A percentile compares a stretch with the other conserved stretches of the same genome.
phyloP scores from a whole-genome alignment of 2,888 invertebrate species.

The Caenorhabditis afra region DNA sequence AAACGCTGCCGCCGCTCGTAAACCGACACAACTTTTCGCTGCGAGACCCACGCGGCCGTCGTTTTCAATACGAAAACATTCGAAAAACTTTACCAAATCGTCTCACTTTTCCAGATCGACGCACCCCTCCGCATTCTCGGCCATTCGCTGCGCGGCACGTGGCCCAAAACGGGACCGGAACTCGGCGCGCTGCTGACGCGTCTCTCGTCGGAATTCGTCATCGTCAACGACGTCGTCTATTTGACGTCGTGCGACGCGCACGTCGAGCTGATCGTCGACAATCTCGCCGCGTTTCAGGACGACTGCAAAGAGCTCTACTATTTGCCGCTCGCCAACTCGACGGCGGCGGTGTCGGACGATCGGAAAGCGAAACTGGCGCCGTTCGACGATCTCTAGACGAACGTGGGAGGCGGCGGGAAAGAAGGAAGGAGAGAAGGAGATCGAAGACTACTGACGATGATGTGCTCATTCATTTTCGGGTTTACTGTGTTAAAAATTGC shows the following conservation, averaged over 20 bases:
- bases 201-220: constrained; percentile 38
- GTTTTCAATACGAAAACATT: too few species aligned
- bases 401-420: too few species aligned
- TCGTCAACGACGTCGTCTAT: constrained; percentile 54
- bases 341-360: constrained; percentile 2
- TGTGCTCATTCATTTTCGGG: constrained; percentile 33
- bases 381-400: constrained; percentile 21
- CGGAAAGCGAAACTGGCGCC: constrained; percentile 25
- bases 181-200: constrained; percentile 39
- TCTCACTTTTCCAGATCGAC: too few species aligned
- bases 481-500: constrained; percentile 46
- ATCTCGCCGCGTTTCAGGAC: constrained; percentile 49
- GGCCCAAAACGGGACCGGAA: constrained; percentile 46
- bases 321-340: constrained; percentile 14
- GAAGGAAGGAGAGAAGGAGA: too few species aligned
- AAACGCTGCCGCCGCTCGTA: too few species aligned
- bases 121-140: constrained; percentile 54
- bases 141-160: constrained; percentile 52
- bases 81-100: too few species aligned
- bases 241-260: constrained; percentile 34
- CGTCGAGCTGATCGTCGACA: constrained; percentile 49
- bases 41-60: too few species aligned
- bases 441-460: too few species aligned
- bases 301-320: constrained; percentile 38
- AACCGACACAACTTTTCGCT: too few species aligned